Conservation (phyloP, 2,113 vertebrate species). For the Carlito syrichta region DNA sequence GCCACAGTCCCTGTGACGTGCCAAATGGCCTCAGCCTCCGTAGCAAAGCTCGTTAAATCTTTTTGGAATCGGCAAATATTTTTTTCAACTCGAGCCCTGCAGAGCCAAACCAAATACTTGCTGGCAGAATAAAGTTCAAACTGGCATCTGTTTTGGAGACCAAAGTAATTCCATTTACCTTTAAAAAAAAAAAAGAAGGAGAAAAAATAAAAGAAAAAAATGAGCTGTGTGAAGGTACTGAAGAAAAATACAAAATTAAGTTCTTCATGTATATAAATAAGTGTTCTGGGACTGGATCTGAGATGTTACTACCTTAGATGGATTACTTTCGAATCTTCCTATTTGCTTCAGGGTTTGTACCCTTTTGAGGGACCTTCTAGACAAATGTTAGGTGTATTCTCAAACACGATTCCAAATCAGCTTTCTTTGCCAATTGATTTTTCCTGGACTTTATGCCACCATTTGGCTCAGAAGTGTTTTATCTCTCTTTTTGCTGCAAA, state of each 20-base stretch:
- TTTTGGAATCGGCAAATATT: constrained; percentile 83
- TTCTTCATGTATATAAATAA: constrained; percentile 68
- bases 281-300: constrained; percentile 56
- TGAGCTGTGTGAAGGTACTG: constrained; percentile 73
- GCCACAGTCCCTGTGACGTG: constrained; percentile 78
- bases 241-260: constrained; percentile 76
- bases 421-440: constrained; percentile 18
- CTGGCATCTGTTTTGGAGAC: constrained; percentile 84
- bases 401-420: background rate
- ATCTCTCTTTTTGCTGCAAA: background rate
- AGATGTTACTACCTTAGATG: constrained; percentile 1
- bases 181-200: constrained; percentile 69
- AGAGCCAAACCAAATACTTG: constrained; percentile 86
- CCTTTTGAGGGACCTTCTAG: constrained; percentile 8
- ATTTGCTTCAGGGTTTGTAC: constrained; percentile 37
- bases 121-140: constrained; percentile 81
- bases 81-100: constrained; percentile 75
- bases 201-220: constrained; percentile 72
- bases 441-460: background rate
- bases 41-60: constrained; percentile 84
- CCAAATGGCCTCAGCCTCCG: constrained; percentile 82
- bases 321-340: constrained; percentile 54
- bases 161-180: constrained; percentile 76
- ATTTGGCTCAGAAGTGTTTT: background rate
- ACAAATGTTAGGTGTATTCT: background rate